A percentile compares a stretch with the other conserved stretches of the same genome.
Conservation (phyloP, 2,113 vertebrate species). For the Propithecus coquereli region DNA sequence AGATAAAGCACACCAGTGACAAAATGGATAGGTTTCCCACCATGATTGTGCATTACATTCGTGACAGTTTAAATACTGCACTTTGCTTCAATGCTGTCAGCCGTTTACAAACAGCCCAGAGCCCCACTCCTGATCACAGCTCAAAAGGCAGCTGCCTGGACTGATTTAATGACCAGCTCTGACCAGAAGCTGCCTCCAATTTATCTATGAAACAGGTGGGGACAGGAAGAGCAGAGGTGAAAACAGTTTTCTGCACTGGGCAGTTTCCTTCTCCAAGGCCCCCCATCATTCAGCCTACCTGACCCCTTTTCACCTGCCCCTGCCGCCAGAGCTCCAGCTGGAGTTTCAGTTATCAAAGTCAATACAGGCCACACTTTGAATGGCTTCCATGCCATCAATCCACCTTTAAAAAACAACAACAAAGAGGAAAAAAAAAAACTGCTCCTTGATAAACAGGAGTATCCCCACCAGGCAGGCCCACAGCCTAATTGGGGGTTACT, state of each 20-base stretch:
- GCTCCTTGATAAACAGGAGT: constrained; percentile 40
- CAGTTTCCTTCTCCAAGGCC: not conserved
- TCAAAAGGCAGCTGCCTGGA: not conserved
- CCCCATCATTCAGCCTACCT: not conserved
- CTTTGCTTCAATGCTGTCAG: not conserved
- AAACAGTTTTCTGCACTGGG: not conserved
- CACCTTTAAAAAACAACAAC: not conserved
- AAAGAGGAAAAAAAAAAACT: not conserved
- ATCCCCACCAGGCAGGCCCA: constrained; percentile 10
- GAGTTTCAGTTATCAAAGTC: not conserved
- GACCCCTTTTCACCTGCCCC: not conserved
- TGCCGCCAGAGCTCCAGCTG: not conserved
- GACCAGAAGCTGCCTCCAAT: not conserved
- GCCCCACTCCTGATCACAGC: not conserved
- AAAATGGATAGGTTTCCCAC: not conserved
- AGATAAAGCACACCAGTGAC: not conserved
- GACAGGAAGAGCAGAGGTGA: not conserved
- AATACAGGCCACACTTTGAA: not conserved
- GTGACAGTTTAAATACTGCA: not conserved
- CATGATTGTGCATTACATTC: not conserved
- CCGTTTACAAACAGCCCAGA: not conserved
- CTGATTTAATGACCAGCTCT: not conserved
- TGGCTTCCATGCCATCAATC: not conserved
- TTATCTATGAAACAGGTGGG: not conserved
- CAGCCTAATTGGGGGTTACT: constrained; percentile 39